Evolutionary conservation across 2,888 invertebrate genomes (phyloP), one percentile per base, ranked within the genome.

Genomic region (Timema podura): DNA sequence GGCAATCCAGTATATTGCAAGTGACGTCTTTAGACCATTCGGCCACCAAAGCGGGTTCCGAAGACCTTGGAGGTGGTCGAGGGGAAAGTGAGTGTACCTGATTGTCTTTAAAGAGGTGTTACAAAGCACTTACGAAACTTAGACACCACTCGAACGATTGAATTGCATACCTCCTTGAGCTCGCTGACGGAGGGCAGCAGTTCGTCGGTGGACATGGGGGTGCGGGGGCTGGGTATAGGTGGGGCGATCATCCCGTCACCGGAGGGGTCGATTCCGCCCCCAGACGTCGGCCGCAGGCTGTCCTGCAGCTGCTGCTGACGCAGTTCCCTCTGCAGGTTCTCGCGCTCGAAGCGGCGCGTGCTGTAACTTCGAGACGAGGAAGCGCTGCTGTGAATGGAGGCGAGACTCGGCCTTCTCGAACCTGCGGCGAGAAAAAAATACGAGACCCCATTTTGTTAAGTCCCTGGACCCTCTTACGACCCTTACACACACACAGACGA

Each of bases 351-450:
- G 74, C 91, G 85, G 80, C 88, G 87, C 76, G 91, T 87, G 82
- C 72, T 72, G 72, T 72, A 74, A 71, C 92, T 93, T 79, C 91
- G 87, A 74, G 92, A 87, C 67, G 93, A 93, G 73, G 91, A 92
- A 76, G 89, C 89, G 80, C 89, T 90, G 85, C 93, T 93, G 80
- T 93, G 93, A 77, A 93, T 86, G 74, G 93, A 93, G 76, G 90
- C 91, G 85, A 93, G 84, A 86, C 93, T 92, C 84, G 93, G 92
- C 85, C 93, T 89, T 85, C 93, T 87, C 80, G 92, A 92, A 87
- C 92, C 93, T 93, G 82, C 15, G 54, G 59, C 45, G 51, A 30
- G 67, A 68, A 13, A 64, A 68, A 7, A 48, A 30, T 44, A 45
- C n/a, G 61, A 30, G 61, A 30, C 30, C 30, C 30, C 30, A 30